Percentiles rank a stretch among this genome's conserved stretches.
These are phyloP conservation scores for Ifrita kowaldi DNA, from an alignment of 2,113 vertebrate genomes.

Conservation along the genomic window DNA sequence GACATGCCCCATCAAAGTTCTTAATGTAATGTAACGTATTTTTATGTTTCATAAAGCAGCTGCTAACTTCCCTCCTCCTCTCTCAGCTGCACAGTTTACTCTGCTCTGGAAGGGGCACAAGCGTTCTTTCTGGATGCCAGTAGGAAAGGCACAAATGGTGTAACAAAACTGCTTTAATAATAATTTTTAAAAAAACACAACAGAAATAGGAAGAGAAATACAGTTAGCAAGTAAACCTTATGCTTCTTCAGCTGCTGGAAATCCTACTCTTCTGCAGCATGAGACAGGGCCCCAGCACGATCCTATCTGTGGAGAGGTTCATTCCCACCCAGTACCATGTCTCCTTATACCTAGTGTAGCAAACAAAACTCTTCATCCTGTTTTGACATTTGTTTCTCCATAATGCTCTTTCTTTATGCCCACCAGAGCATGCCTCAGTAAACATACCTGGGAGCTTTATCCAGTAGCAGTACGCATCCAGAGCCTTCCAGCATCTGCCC, in stretches of 20 bases:
- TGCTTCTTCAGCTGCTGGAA: not conserved
- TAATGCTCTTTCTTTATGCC: not conserved
- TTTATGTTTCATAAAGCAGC: not conserved
- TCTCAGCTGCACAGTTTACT: not conserved
- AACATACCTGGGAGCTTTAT: not conserved
- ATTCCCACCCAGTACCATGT: not conserved
- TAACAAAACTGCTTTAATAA: not conserved
- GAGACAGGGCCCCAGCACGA: accelerated
- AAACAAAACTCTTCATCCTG: not conserved
- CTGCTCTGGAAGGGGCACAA: accelerated
- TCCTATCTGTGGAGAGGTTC: not conserved
- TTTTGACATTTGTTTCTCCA: not conserved
- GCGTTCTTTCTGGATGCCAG: not conserved
- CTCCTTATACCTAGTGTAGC: not conserved
- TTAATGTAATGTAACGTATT: slow-evolving; percentile 29
- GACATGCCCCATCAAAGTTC: not conserved
- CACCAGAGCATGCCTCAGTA: not conserved
- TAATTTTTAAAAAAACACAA: not conserved
- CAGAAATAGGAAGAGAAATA: not conserved
- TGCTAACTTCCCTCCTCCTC: not conserved
- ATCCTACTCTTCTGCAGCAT: accelerated
- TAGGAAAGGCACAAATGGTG: not conserved
- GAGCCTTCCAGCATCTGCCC: not conserved
- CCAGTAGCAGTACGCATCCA: not conserved
- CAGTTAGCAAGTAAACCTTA: not conserved